Evolutionary conservation across 92 coral and sea anemone species (phyloP).

Genomic region (Zoanthus solanderi): DNA sequence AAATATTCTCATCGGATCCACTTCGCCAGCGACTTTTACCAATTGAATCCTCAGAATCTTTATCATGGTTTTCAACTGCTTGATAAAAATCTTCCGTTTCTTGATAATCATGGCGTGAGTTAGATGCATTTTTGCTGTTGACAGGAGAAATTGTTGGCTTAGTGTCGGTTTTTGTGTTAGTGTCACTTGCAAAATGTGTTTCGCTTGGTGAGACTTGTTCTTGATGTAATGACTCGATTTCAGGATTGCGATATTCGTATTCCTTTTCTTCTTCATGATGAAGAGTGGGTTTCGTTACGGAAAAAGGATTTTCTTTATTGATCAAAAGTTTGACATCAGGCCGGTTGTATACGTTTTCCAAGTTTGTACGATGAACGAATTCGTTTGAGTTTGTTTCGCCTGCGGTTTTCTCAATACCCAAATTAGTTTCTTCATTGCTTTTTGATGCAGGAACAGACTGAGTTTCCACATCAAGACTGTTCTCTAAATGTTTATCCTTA

Average conservation of each 20-base stretch:
- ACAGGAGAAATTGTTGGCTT: neutral
- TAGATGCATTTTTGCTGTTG: neutral
- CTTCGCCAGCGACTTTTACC: slow-evolving; percentile 1
- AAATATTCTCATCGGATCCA: neutral
- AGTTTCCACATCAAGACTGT: slow-evolving; percentile 9
- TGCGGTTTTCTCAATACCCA: neutral
- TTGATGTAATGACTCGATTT: slow-evolving; percentile 13
- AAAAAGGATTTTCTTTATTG: neutral
- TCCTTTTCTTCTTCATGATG: neutral
- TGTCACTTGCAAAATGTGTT: neutral
- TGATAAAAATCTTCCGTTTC: neutral
- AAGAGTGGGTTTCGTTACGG: neutral
- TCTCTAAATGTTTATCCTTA: neutral
- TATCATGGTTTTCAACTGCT: neutral
- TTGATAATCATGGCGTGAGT: neutral
- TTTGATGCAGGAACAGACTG: slow-evolving; percentile 4
- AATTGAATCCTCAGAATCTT: neutral
- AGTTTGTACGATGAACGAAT: neutral
- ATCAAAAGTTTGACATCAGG: neutral
- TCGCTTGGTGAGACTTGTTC: neutral
- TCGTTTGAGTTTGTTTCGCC: too few relatives aligned
- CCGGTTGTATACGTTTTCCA: neutral
- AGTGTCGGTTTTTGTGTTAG: neutral
- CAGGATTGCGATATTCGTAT: slow-evolving; percentile 25
- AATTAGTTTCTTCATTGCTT: neutral